Base-by-base conservation (phyloP, 2,888 invertebrate species). In the Ennomos erosarius region DNA sequence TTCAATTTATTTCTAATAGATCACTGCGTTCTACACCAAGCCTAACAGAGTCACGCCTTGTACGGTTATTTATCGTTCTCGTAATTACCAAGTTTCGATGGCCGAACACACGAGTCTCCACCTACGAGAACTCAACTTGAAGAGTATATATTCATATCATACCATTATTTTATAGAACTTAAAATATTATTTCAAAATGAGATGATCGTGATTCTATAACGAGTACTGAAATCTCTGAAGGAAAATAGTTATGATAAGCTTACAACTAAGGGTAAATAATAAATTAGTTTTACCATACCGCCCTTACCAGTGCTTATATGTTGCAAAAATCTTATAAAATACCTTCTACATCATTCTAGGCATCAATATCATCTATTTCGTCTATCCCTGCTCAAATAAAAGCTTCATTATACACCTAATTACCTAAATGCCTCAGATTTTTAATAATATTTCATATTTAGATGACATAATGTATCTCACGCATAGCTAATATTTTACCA, bases 21-120 rank as follows among this genome's bases (percentile, higher is more conserved):
- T 10, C 12, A n/a, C n/a, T 3, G 8, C 36, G 46, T 62, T 47
- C 12, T 67, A 42, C 34, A 51, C 62, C 11, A 34, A 52, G 72
- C 78, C 71, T 79, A 68, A 78, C 58, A 47, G 49, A 58, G 69
- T 59, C 62, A 76, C 78, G 78, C 79, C 78, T 75, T 56, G 72
- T 67, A 68, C 67, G 46, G 78, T 85, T 78, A 86, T 85, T 85
- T 85, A 87, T 83, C 60, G 79, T 72, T 67, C 67, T 75, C 76
- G 81, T 84, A 86, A 86, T 86, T 86, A 82, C 79, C 74, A 79
- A 79, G 80, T 84, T 77, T 80, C 78, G 76, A 82, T 81, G 74
- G 63, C 70, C 74, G 73, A 70, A 69, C 70, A 67, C 69, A 49
- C 59, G 60, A 53, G 48, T 11, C 58, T 55, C 56, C n/a, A 35